Evolutionary conservation across 2,113 vertebrate genomes (phyloP), one percentile per base, ranked within the genome.

Genomic region (Brachyhypopomus occidentalis): DNA sequence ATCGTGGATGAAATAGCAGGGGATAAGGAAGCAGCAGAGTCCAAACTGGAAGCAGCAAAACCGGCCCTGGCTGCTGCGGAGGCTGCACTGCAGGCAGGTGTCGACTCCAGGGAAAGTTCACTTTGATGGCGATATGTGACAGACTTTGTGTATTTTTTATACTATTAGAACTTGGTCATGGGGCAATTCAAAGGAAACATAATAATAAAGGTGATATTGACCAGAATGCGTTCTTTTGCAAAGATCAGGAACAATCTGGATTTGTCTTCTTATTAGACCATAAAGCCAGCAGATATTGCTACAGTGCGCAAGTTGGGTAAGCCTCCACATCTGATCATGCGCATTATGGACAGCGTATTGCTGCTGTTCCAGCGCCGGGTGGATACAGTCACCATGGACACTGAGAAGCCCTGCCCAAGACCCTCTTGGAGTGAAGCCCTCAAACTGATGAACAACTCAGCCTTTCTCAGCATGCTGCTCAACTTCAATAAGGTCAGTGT

Each of bases 271-370:
- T 45, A 22, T 36, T 84, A 96, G 95, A 96, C 95, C 27, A 95
- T 96, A 63, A 96, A 95, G 81, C 95, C 95, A 0, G 88, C 92
- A 0, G 95, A 96, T 84, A 96, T 96, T 9, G 94, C 94, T 83
- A 95, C 95, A 5, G 94, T 96, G 85, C 92, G 95, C 81, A 96
- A 95, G 84, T 89, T 96, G 84, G 92, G 94, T 52, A 95, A 95
- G 80, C 95, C 95, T 71, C 95, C 95, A 75, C 95, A 95, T 74
- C 91, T 96, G 86, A 96, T 96, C 88, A 96, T 96, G 95, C 87
- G 94, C 83, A 96, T 96, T 89, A 96, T 96, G 95, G 95, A 96
- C 76, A 93, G 92, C 0, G 94, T 94, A 16, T 87, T 96, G 75
- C 92, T 96, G 86, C 89, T 96, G 27, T 95, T 96, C 85, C 95